Evolutionary conservation across 2,113 vertebrate species (phyloP), one percentile per base, ranked within the genome.

Genomic region (Dermatemys mawii): DNA sequence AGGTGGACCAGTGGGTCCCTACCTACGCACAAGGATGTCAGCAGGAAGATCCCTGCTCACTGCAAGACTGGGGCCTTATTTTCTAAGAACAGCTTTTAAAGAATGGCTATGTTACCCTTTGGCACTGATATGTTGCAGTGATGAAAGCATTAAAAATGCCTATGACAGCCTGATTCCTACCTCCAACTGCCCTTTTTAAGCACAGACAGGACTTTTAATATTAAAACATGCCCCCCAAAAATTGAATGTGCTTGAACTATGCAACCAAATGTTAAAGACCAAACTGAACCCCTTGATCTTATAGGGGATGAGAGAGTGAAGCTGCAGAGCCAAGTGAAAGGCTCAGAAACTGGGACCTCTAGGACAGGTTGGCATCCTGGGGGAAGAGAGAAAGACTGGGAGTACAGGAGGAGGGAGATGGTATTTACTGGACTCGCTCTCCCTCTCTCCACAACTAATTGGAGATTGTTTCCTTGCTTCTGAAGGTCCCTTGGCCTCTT

Each of bases 51-150:
- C 35, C 8, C 17, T 70, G 9, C n/a, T 70, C 63, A 70, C n/a
- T 1, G 4, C 9, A 90, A 26, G 35, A 46, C 10, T 0, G 0
- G 5, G 35, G 38, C 26, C 44, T 70, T 48, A n/a, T 57, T 19
- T 73, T 49, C 76, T 86, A 1, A 4, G 6, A 90, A 11, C 3
- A 55, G 21, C 80, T 90, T 29, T 27, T 26, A 16, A 76, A 83
- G 35, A 21, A 70, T 6, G 19, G 10, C 22, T 38, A 70, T 70
- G n/a, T 19, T 70, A 38, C 19, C 35, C 63, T 70, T 38, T 70
- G n/a, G 63, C 63, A 70, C 63, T 70, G n/a, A 70, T 22, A 38
- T 35, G 14, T n/a, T 63, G 60, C 32, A 17, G 16, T 17, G 32
- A 35, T 35, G 60, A 21, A 70, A 38, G 8, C 63, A 38, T 70